Base-by-base conservation (phyloP, 1,140 invertebrate genomes). In the Phocides pigmalion region DNA sequence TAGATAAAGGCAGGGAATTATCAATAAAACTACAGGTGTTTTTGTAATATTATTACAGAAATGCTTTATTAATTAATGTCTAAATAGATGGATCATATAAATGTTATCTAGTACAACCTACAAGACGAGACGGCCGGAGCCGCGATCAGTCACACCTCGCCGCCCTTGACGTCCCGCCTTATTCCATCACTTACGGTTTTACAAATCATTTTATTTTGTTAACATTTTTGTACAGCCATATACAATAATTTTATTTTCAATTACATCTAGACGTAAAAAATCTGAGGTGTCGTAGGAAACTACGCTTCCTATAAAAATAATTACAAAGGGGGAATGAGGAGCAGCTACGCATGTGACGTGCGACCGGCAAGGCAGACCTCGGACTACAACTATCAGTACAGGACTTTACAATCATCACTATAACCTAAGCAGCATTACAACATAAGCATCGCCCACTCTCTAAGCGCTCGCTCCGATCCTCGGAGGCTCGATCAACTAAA, bases 41-140 rank as follows among this genome's bases (percentile, higher is more conserved):
- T 84, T 90, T 89, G 87, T 89, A 87, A 87, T 92, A 91, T 92
- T 91, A 92, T 92, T 92, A 92, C 91, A 92, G 90, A 92, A 92
- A 92, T 92, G 90, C 87, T 92, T 92, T 92, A 91, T 91, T 92
- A 91, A 92, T 89, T 92, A 89, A 92, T 89, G 83, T 91, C 89
- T 91, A 91, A 91, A 89, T 87, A 92, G 88, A 91, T 92, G 90
- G 87, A 91, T 92, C 87, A 91, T 92, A 92, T 91, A 91, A 91
- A 92, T 86, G 90, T 92, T 88, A 92, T 91, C 89, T 92, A 92
- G 89, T 89, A 92, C 90, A 92, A 92, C 89, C 91, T 92, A 91
- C 84, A 81, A 76, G 87, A 75, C 84, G 82, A 68, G 82, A 77
- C 85, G 82, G 73, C 79, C 70, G 72, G 81, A 73, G 84, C 75